phyloP scores from a whole-genome alignment of 2,113 vertebrate genomes.

The Mionectes macconnelli region DNA sequence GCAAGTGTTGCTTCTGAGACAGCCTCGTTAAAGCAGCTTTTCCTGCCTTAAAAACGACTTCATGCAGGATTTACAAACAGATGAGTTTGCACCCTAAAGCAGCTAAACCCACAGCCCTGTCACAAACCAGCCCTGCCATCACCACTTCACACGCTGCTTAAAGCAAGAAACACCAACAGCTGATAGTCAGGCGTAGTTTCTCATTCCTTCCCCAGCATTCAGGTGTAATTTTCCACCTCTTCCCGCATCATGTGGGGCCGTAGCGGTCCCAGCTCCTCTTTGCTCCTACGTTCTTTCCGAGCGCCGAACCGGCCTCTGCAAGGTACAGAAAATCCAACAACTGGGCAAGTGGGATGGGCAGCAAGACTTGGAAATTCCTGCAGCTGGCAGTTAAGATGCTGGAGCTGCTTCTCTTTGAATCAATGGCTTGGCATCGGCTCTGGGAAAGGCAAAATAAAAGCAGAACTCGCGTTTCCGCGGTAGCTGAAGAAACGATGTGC shows the following conservation, averaged over 20 bases:
- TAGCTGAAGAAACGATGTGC: background rate
- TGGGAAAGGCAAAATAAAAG: background rate
- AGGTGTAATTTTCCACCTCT: background rate
- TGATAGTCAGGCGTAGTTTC: background rate
- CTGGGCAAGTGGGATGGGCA: background rate
- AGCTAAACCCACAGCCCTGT: background rate
- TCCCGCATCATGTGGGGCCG: background rate
- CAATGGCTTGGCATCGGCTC: background rate
- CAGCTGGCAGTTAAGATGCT: background rate
- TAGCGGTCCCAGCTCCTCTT: background rate
- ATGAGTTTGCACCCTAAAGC: background rate
- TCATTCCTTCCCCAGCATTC: background rate
- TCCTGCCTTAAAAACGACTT: background rate
- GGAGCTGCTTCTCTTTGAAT: background rate
- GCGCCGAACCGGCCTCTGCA: background rate
- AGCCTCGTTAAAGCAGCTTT: background rate
- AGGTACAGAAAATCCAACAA: background rate
- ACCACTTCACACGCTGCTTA: rapidly evolving
- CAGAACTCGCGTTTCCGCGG: background rate
- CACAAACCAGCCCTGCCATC: background rate
- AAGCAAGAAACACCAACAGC: background rate
- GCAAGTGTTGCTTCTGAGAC: rapidly evolving
- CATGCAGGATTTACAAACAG: background rate
- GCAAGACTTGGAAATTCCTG: background rate
- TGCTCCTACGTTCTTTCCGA: rapidly evolving